phyloP scores from a whole-genome alignment of 2,113 vertebrate species.

The Gavia stellata region DNA sequence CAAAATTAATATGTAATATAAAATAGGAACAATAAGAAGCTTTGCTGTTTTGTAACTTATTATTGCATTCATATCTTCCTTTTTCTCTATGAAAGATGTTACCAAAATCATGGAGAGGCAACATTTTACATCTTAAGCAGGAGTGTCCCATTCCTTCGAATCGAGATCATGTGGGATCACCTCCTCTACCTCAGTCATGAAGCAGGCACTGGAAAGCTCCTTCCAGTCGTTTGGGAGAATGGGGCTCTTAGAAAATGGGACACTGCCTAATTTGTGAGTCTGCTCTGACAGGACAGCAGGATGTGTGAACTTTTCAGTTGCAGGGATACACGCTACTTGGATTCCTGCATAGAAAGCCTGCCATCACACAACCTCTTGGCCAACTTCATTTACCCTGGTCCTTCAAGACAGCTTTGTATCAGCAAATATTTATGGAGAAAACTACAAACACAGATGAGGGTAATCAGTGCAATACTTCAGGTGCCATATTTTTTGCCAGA shows the following conservation, averaged over 20 bases:
- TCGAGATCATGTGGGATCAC: rapidly evolving
- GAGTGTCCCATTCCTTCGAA: not conserved
- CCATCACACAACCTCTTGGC: not conserved
- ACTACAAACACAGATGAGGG: not conserved
- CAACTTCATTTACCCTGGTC: not conserved
- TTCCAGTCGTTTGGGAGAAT: not conserved
- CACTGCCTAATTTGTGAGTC: not conserved
- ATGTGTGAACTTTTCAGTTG: not conserved
- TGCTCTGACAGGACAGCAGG: not conserved
- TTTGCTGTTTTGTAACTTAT: not conserved
- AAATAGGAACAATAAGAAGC: not conserved
- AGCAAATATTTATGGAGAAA: not conserved
- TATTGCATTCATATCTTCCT: not conserved
- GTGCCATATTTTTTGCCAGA: not conserved
- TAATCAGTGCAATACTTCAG: not conserved
- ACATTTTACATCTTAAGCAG: not conserved
- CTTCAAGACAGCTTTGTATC: not conserved
- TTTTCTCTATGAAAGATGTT: not conserved
- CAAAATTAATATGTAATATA: not conserved
- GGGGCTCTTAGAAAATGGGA: not conserved
- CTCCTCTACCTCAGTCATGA: not conserved
- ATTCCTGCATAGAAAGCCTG: not conserved
- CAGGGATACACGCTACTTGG: not conserved
- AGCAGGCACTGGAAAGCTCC: not conserved
- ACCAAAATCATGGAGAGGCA: not conserved